Percentiles rank a stretch among this genome's conserved stretches.
Evolutionary conservation across 2,797 vertebrate species (phyloP).

Genomic region (Gadopsis bispinosus): DNA sequence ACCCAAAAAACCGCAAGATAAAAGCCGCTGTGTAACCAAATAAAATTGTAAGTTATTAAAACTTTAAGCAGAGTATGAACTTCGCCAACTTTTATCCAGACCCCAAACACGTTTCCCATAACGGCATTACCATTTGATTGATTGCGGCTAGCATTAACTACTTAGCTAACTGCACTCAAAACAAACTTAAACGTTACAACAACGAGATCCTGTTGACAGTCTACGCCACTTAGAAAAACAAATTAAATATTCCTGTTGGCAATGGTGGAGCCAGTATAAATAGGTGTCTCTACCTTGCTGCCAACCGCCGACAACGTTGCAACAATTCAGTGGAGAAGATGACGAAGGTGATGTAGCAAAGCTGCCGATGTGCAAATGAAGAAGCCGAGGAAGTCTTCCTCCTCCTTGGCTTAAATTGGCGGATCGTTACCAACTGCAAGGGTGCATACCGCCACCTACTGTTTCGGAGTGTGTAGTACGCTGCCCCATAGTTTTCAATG

Average conservation of each 20-base stretch:
- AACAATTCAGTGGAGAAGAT: neutral
- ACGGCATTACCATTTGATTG: neutral
- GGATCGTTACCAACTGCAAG: too few species aligned
- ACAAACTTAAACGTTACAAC: neutral
- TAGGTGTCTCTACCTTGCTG: neutral
- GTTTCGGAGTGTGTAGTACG: too few species aligned
- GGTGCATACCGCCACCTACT: too few species aligned
- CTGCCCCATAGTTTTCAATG: conserved; percentile 4
- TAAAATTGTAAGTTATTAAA: neutral
- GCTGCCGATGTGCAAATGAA: neutral
- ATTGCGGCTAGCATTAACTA: neutral
- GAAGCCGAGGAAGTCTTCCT: too few species aligned
- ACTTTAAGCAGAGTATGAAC: neutral
- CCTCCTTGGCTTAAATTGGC: too few species aligned
- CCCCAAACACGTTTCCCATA: neutral
- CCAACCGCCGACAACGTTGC: neutral
- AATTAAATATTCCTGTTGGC: fast-evolving
- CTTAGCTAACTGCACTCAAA: neutral
- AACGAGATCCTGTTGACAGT: neutral
- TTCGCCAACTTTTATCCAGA: neutral
- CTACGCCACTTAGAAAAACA: neutral
- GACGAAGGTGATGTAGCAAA: neutral
- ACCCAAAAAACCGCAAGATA: too few species aligned
- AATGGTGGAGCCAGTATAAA: neutral
- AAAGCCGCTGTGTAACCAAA: neutral